Conservation (phyloP, 2,888 invertebrate species). For the Polyommatus icarus region DNA sequence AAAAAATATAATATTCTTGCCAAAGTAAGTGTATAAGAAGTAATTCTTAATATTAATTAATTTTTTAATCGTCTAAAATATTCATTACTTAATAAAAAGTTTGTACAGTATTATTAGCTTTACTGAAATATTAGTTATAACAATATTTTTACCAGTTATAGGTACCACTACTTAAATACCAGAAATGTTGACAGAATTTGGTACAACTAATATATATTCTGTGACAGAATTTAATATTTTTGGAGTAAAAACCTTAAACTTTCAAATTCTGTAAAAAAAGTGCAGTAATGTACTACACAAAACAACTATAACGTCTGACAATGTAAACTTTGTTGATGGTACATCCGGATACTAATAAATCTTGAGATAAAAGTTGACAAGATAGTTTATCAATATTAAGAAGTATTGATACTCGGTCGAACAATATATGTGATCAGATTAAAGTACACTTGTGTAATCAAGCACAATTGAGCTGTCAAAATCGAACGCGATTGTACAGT, state of each 20-base stretch:
- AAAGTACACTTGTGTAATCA: conserved; percentile 41
- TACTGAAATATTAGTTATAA: conserved; percentile 63
- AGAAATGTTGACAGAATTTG: neutral
- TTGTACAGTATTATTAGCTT: conserved; percentile 80
- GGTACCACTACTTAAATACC: conserved; percentile 13
- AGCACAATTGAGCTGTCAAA: conserved; percentile 44
- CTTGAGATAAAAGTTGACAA: conserved; percentile 9
- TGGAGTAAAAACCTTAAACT: neutral
- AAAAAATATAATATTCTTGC: conserved; percentile 56
- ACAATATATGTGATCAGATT: conserved; percentile 31
- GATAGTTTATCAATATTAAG: conserved; percentile 32
- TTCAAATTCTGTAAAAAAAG: neutral
- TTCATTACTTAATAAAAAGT: conserved; percentile 46
- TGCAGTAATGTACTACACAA: neutral
- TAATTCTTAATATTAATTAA: conserved; percentile 26
- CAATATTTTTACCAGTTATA: conserved; percentile 39
- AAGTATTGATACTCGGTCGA: conserved; percentile 21
- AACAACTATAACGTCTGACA: neutral
- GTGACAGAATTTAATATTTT: neutral
- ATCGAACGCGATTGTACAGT: conserved; percentile 46
- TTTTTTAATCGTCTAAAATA: conserved; percentile 30
- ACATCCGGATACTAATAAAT: conserved; percentile 24
- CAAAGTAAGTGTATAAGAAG: conserved; percentile 57
- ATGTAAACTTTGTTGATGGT: neutral
- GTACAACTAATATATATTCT: too few species aligned